A percentile compares a stretch with the other conserved stretches of the same genome.
These are phyloP conservation scores for Cremastinae sp. DNA, from an alignment of 2,888 invertebrate species.

Conservation along the genomic window DNA sequence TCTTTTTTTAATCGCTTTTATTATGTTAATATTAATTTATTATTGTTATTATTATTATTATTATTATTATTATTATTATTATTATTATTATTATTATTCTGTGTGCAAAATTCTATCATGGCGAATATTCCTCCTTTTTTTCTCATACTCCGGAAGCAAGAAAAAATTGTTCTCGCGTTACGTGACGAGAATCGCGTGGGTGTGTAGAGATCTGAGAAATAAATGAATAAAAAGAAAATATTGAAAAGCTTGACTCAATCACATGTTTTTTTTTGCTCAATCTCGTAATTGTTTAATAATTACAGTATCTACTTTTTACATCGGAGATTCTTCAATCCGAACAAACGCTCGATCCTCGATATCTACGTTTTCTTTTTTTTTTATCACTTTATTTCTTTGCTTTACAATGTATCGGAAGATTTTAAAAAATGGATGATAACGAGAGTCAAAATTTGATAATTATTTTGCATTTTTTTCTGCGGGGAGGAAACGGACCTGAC, in stretches of 20 bases:
- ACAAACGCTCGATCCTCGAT: no score
- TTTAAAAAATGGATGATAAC: no score
- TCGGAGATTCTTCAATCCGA: no score
- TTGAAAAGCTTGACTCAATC: slow-evolving; percentile 7
- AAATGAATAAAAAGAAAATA: background rate
- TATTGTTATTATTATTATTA: slow-evolving; percentile 13
- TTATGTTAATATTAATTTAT: slow-evolving; percentile 26
- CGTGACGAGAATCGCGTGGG: background rate
- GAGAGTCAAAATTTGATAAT: no score
- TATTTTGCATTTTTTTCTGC: no score
- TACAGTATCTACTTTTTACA: background rate
- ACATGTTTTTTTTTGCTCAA: slow-evolving; percentile 14
- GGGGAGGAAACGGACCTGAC: no score
- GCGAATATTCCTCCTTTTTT: background rate
- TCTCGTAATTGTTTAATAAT: slow-evolving; percentile 14
- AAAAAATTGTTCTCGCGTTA: slow-evolving; percentile 6
- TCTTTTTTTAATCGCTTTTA: slow-evolving; percentile 20
- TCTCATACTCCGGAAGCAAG: slow-evolving; percentile 2
- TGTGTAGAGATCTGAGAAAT: background rate
- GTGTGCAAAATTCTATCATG: slow-evolving; percentile 35
- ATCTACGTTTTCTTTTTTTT: no score
- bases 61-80: slow-evolving; percentile 31
- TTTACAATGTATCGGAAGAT: no score
- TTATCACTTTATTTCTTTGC: no score
- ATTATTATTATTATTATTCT: slow-evolving; percentile 4